Percentiles rank a stretch among this genome's conserved stretches.
phyloP scores from a whole-genome alignment of 2,888 invertebrate genomes.

The Leucophenga montana region DNA sequence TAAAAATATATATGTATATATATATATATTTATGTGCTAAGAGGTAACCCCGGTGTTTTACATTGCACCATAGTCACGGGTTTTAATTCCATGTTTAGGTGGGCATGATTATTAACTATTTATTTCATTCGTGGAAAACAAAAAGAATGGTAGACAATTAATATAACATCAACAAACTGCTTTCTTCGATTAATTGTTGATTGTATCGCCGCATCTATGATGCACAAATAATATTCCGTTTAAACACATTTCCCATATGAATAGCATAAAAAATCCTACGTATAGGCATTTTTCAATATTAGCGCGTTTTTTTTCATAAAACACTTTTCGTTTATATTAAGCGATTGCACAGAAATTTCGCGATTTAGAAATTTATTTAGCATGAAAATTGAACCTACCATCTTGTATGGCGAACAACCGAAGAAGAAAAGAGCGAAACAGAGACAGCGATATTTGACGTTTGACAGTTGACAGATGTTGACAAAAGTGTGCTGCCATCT shows the following conservation, averaged over 20 bases:
- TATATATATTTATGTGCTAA: background rate
- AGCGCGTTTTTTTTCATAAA: background rate
- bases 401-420: conserved; percentile 70
- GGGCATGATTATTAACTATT: too few relatives aligned
- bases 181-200: too few relatives aligned
- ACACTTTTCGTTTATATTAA: conserved; percentile 31
- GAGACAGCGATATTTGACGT: conserved; percentile 35
- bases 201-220: too few relatives aligned
- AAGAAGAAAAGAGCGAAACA: conserved; percentile 68
- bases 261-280: conserved; percentile 39
- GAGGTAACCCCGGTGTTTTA: too few relatives aligned
- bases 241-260: background rate
- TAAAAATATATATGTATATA: conserved; percentile 3
- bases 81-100: too few relatives aligned
- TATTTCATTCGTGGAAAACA: too few relatives aligned
- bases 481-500: conserved; percentile 44
- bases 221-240: too few relatives aligned
- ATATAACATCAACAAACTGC: too few relatives aligned
- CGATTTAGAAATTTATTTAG: conserved; percentile 59
- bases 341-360: conserved; percentile 60
- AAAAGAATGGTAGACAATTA: too few relatives aligned
- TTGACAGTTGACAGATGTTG: conserved; percentile 72
- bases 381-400: conserved; percentile 63
- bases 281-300: conserved; percentile 9
- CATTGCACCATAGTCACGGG: too few relatives aligned